phyloP scores from a whole-genome alignment of 2,888 invertebrate species.

The Lepas anatifera region DNA sequence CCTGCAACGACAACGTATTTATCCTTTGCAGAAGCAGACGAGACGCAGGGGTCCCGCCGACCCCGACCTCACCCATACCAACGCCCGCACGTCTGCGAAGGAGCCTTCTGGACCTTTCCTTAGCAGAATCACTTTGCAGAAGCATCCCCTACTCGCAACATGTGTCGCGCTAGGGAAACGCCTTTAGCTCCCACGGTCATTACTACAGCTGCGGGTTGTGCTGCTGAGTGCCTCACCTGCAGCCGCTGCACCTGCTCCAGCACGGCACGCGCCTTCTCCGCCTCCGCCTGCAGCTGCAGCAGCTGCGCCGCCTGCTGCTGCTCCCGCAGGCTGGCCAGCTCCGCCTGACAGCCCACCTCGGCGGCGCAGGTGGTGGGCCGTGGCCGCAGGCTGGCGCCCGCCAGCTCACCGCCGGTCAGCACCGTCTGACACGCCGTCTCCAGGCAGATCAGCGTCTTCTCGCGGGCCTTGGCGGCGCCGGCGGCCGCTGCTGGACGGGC shows the following conservation, averaged over 20 bases:
- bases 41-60: no score
- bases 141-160: no score
- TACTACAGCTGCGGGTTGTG: no score
- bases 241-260: background rate
- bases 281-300: conserved; percentile 31
- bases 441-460: conserved; percentile 61
- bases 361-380: background rate
- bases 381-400: conserved; percentile 46
- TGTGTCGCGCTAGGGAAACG: no score
- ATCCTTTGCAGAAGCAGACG: no score
- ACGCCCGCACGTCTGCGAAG: no score
- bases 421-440: conserved; percentile 67
- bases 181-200: no score
- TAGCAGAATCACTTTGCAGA: no score
- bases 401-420: conserved; percentile 55
- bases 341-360: conserved; percentile 16
- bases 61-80: no score
- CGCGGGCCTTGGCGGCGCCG: conserved; percentile 35
- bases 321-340: conserved; percentile 17
- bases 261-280: conserved; percentile 34
- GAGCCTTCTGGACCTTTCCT: no score
- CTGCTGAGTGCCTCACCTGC: background rate
- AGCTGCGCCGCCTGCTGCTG: conserved; percentile 20
- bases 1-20: no score
- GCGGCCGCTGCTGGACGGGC: conserved; percentile 41